Evolutionary conservation across 1,140 invertebrate genomes (phyloP).

Genomic region (Trichonephila inaurata): DNA sequence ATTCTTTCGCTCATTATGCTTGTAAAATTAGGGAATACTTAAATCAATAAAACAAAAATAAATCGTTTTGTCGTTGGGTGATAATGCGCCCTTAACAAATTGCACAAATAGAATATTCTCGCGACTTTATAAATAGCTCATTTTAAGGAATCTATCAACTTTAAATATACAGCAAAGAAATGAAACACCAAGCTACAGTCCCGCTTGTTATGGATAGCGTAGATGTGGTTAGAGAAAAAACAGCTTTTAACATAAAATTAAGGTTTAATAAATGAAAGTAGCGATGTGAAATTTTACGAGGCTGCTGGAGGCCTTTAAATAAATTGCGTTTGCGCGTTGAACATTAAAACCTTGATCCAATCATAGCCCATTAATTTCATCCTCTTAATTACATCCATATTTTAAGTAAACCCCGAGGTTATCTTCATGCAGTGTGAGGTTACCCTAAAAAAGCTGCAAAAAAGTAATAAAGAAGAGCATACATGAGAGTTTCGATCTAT

Average conservation of each 20-base stretch:
- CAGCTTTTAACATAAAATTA: conserved; percentile 48
- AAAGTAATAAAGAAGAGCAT: conserved; percentile 46
- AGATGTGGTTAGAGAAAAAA: background rate
- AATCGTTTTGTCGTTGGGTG: background rate
- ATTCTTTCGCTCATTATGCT: background rate
- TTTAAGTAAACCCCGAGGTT: conserved; percentile 42
- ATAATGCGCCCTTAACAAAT: conserved; percentile 3
- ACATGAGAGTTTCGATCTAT: conserved; percentile 32
- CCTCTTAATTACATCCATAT: conserved; percentile 61
- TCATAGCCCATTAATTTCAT: conserved; percentile 59
- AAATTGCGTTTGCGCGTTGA: conserved; percentile 38
- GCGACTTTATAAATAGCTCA: background rate
- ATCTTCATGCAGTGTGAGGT: conserved; percentile 12
- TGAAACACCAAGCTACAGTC: background rate
- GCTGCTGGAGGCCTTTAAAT: conserved; percentile 27
- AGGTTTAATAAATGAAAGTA: conserved; percentile 61
- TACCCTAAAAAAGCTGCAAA: conserved; percentile 42
- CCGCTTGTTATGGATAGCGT: background rate
- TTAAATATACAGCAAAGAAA: background rate
- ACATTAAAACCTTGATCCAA: conserved; percentile 51
- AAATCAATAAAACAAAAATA: background rate
- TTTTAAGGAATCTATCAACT: conserved; percentile 10
- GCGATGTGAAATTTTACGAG: conserved; percentile 47
- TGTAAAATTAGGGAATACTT: conserved; percentile 4
- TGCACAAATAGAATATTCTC: background rate